A percentile compares a stretch with the other conserved stretches of the same genome.
These are phyloP conservation scores for Takifugu flavidus DNA, from an alignment of 2,113 vertebrate genomes.

Conservation along the genomic window DNA sequence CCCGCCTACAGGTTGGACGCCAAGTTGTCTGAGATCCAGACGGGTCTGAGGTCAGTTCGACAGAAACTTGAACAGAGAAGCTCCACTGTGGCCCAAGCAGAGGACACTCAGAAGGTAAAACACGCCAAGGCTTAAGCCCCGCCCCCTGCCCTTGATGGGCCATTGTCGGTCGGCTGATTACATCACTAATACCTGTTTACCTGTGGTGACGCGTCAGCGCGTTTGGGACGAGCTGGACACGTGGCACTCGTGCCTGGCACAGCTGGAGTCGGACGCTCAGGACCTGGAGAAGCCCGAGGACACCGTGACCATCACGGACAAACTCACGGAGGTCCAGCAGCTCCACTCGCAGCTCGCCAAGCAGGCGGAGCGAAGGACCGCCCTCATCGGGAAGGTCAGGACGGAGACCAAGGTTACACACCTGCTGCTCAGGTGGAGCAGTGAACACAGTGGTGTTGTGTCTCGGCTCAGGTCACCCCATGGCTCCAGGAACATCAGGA, in stretches of 20 bases:
- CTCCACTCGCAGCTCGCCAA: constrained; percentile 81
- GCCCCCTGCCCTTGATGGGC: too few species aligned
- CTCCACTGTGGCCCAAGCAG: constrained; percentile 77
- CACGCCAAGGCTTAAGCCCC: not conserved
- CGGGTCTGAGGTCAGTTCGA: constrained; percentile 80
- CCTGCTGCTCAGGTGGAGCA: too few species aligned
- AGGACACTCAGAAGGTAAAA: constrained; percentile 86
- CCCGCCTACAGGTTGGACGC: constrained; percentile 76
- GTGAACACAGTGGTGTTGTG: too few species aligned
- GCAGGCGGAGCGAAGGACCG: constrained; percentile 82
- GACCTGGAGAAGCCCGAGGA: constrained; percentile 82
- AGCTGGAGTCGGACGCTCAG: constrained; percentile 84
- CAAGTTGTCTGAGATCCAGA: constrained; percentile 80
- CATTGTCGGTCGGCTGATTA: too few species aligned
- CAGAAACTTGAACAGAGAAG: constrained; percentile 80
- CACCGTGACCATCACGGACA: constrained; percentile 77
- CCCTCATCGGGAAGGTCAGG: constrained; percentile 85
- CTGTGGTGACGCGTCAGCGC: constrained; percentile 63
- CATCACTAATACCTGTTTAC: too few species aligned
- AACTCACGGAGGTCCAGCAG: constrained; percentile 78
- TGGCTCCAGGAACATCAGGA: constrained; percentile 87
- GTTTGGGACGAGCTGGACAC: constrained; percentile 87
- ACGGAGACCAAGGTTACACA: too few species aligned
- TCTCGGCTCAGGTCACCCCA: constrained; percentile 72
- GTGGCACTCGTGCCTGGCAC: constrained; percentile 84